Evolutionary conservation across 1,140 invertebrate genomes (phyloP).

Genomic region (Eupeodes corollae): DNA sequence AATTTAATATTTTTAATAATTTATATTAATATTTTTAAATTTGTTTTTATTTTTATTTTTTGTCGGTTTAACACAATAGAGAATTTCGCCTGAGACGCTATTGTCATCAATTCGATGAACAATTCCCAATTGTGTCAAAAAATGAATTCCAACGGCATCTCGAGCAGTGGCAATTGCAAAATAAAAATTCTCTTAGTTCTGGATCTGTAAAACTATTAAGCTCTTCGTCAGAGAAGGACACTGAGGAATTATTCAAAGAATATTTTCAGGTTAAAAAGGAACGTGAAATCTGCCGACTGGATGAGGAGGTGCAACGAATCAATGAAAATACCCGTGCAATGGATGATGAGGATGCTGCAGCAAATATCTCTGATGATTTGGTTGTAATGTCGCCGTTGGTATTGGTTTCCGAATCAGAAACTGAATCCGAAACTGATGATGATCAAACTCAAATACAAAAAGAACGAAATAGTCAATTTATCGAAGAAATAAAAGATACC

Average conservation of each 20-base stretch:
- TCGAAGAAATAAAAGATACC: background rate
- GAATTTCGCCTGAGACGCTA: slow-evolving; percentile 28
- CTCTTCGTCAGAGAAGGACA: slow-evolving; percentile 14
- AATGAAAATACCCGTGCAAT: too few relatives aligned
- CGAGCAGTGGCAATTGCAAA: slow-evolving; percentile 6
- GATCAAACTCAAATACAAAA: background rate
- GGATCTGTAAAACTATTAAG: background rate
- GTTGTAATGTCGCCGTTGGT: slow-evolving; percentile 27
- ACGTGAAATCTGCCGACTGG: slow-evolving; percentile 1
- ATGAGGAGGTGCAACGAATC: background rate
- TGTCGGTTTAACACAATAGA: slow-evolving; percentile 13
- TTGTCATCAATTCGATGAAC: slow-evolving; percentile 27
- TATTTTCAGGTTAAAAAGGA: slow-evolving; percentile 4
- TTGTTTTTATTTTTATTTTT: background rate
- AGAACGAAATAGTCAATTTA: background rate
- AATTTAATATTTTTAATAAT: background rate
- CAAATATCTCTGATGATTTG: slow-evolving; percentile 12
- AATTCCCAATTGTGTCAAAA: slow-evolving; percentile 18
- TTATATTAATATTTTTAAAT: slow-evolving; percentile 1
- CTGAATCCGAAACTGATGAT: slow-evolving; percentile 21
- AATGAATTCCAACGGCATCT: slow-evolving; percentile 20
- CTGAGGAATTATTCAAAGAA: slow-evolving; percentile 16
- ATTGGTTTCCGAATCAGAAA: slow-evolving; percentile 26
- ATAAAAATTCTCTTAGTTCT: background rate
- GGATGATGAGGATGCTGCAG: too few relatives aligned